Percentiles rank a stretch among this genome's conserved stretches.
Conservation (phyloP, 2,113 vertebrate genomes). For the Lophura nycthemera region DNA sequence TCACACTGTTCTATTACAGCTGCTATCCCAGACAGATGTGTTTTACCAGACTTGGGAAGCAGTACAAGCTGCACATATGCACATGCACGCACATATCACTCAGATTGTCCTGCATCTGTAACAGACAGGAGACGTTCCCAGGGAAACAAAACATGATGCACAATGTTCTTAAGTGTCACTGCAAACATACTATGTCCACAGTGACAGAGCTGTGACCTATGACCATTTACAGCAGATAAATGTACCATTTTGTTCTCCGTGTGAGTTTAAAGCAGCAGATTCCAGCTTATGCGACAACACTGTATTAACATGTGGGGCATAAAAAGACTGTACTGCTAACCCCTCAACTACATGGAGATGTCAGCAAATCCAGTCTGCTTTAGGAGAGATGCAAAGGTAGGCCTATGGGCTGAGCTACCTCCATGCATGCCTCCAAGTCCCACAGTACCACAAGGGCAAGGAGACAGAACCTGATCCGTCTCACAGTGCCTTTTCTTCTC, state of each 20-base stretch:
- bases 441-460: not conserved
- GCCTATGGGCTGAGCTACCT: not conserved
- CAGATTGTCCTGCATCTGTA: not conserved
- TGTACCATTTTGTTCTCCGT: not conserved
- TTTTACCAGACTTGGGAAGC: not conserved
- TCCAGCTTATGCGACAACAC: not conserved
- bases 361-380: not conserved
- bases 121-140: not conserved
- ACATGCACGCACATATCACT: not conserved
- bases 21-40: not conserved
- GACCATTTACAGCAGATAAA: not conserved
- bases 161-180: not conserved
- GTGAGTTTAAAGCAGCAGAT: not conserved
- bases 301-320: not conserved
- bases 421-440: not conserved
- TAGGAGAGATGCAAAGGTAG: rapidly evolving
- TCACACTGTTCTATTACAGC: not conserved
- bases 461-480: not conserved
- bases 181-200: not conserved
- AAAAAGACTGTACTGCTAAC: not conserved
- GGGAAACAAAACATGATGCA: conserved; percentile 14
- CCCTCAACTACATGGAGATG: not conserved
- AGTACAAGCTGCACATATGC: not conserved
- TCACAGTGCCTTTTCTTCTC: not conserved
- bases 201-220: not conserved